Evolutionary conservation across 2,888 invertebrate species (phyloP), one percentile per base, ranked within the genome.

Genomic region (Nemapogon koenigi): DNA sequence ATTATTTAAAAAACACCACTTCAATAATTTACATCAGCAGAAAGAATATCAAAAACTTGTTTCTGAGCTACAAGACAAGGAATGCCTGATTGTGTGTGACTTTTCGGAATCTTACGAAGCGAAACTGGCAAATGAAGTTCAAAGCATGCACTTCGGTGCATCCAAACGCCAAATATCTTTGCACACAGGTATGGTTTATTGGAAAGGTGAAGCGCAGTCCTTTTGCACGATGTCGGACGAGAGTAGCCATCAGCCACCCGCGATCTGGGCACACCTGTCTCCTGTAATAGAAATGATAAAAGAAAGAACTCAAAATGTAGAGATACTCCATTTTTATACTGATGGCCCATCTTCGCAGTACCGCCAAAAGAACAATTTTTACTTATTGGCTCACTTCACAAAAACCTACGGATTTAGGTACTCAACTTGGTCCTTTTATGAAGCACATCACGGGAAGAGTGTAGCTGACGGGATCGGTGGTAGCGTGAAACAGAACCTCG

Each of bases 381-480:
- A 32, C 15, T 36, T 43, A 26, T 32, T 41, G 16, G 27, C 28
- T 32, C 29, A 37, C 13, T 36, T 31, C 18, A 37, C 39, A 32
- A 37, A 36, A 13, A 14, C 38, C 22, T 30, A 32, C 16, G 37
- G 31, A 8, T 39, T 41, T 33, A 37, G 29, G 28, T 7, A 43
- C 37, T 31, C 41, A 25, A 43, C 41, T 35, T 43, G 41, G 43
- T 43, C 43, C 16, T 43, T 33, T 37, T 41, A 37, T 37, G 43
- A 43, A 29, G 39, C 41, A 27, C 30, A 37, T 13, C 43, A 43
- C 29, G 43, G 43, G 16, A 43, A 41, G 41, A 35, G 32, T 28
- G 41, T 39, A 22, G 39, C 41, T 16, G 43, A 43, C 17, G 41
- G 41, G 1, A 39, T 43, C 26, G 43, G 41, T 35, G 43, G 39